phyloP scores from a whole-genome alignment of 2,113 vertebrate species.

The Cercocebus atys region DNA sequence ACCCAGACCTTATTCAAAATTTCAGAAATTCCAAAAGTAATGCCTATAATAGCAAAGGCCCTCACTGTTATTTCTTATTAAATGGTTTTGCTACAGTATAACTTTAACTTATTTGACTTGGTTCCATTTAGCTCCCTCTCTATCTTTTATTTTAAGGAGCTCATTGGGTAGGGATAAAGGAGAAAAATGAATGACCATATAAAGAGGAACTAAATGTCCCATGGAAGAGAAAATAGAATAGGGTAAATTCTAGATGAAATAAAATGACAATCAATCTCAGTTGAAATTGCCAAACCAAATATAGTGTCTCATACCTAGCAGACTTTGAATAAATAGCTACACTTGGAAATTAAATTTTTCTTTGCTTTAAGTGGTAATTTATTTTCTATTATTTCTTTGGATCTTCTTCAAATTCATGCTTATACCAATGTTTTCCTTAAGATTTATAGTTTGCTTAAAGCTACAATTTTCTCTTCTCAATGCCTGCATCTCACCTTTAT shows the following conservation, averaged over 20 bases:
- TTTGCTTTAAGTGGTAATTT: constrained; percentile 15
- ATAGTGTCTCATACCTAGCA: neutral
- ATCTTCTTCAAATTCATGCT: neutral
- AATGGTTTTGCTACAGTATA: neutral
- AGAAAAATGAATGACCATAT: neutral
- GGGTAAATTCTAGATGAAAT: neutral
- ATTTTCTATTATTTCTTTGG: constrained; percentile 27
- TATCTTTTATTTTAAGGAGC: neutral
- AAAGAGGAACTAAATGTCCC: neutral
- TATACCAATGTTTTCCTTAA: constrained; percentile 14
- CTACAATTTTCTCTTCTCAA: neutral
- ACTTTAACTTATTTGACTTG: neutral
- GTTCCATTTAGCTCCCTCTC: neutral
- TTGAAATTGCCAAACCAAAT: neutral
- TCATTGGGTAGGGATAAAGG: neutral
- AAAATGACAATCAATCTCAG: neutral
- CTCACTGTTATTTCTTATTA: neutral
- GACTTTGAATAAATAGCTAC: neutral
- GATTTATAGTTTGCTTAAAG: constrained; percentile 25
- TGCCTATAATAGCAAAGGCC: neutral
- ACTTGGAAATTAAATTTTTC: constrained; percentile 30
- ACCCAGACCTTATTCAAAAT: neutral
- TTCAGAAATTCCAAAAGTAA: neutral
- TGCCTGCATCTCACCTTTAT: neutral
- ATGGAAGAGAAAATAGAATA: neutral